Evolutionary conservation across 2,797 vertebrate genomes (phyloP).

Genomic region (Cottoperca gobio): DNA sequence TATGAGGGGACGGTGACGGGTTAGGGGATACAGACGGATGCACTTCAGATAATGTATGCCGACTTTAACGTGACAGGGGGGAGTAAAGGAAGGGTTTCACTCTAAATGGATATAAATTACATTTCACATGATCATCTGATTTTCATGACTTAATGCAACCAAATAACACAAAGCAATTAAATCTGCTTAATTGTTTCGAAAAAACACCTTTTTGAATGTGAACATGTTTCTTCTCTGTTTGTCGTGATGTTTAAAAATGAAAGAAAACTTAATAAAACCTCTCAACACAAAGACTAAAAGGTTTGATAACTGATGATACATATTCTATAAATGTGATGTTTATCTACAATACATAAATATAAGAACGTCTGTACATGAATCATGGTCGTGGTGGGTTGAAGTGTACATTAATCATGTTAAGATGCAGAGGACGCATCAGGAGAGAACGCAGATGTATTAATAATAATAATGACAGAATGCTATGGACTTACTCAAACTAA

Average conservation of each 20-base stretch:
- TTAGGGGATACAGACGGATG: not conserved
- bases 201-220: too few species aligned
- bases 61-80: slow-evolving; percentile 9
- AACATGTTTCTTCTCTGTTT: not conserved
- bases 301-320: not conserved
- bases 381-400: not conserved
- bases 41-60: not conserved
- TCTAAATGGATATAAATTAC: not conserved
- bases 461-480: too few species aligned
- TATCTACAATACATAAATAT: not conserved
- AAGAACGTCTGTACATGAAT: not conserved
- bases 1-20: slow-evolving; percentile 9
- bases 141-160: not conserved
- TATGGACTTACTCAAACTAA: too few species aligned
- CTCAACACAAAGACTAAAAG: too few species aligned
- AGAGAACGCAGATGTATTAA: too few species aligned
- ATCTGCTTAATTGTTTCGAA: not conserved
- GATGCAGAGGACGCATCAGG: too few species aligned
- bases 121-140: not conserved
- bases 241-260: not conserved
- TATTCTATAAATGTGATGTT: not conserved
- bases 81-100: slow-evolving; percentile 4
- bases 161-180: not conserved
- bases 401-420: not conserved
- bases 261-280: too few species aligned